Base-by-base conservation (phyloP, 2,888 invertebrate species). In the Microctonus aethiopoides region DNA sequence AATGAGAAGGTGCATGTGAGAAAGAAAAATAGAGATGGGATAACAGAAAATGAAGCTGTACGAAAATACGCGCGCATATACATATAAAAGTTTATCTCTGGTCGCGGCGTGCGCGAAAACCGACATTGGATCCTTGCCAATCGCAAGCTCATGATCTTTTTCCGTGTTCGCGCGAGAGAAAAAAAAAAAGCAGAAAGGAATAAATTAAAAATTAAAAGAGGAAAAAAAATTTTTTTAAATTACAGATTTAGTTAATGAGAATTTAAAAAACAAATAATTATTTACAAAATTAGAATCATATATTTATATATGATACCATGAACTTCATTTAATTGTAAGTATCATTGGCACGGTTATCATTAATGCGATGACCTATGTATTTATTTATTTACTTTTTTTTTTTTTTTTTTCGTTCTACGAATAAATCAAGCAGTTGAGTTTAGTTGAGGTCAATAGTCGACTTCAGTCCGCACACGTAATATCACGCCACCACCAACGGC, bases 121-220 rank as follows among this genome's bases (percentile, higher is more conserved):
- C 64, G 36, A 22, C 52, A 1, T 64, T 64, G 64, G 64, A 52
- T 29, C 24, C 32, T 52, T 64, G 64, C 64, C 64, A 64, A 54
- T 64, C 64, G 64, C 26, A 26, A 56, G 4, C 52, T 29, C 54
- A 32, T 20, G 54, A 64, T 52, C 52, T 54, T 64, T 36, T 36
- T 26, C 54, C n/a, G 56, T 56, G 56, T 24, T 24, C 16, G 46
- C 13, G 16, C 22, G n/a, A 24, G n/a, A 54, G 9, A 0, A 26
- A 54, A 54, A 11, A 13, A 54, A 11, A 11, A 22, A 26, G 10
- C 2, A 54, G 9, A 9, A 11, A 26, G 4, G 2, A 41, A 52
- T 13, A 22, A 52, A 20, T 16, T 5, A 22, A 52, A 52, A 29
- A 29, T 29, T 29, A 29, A 5, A 29, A 29, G 29, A 7, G 3